Evolutionary conservation across 23 tunicate species (phyloP).

Genomic region (Halocynthia aurantium): DNA sequence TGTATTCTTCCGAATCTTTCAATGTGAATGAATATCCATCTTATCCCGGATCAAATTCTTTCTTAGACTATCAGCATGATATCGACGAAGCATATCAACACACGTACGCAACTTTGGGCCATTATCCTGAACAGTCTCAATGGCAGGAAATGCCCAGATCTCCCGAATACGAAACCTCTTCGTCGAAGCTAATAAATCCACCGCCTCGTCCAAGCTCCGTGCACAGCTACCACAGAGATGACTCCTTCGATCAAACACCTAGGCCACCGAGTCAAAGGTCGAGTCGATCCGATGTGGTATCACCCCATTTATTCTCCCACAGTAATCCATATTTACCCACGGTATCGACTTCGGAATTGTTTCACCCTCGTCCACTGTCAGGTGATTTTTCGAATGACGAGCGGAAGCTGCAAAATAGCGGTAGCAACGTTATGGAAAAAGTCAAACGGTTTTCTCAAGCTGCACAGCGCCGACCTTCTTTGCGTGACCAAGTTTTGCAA

Average conservation of each 20-base stretch:
- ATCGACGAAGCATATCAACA: conserved; percentile 4
- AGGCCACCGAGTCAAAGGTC: no score
- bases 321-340: no score
- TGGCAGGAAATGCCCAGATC: conserved; percentile 5
- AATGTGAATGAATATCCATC: conserved; percentile 6
- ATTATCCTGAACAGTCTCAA: not conserved
- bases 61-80: conserved; percentile 4
- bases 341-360: no score
- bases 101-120: not conserved
- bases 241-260: no score
- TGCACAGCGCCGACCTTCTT: conserved; percentile 21
- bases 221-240: no score
- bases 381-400: no score
- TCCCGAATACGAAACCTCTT: not conserved
- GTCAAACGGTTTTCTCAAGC: conserved; percentile 16
- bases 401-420: not conserved
- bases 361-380: no score
- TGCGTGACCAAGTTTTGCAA: conserved; percentile 36
- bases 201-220: no score
- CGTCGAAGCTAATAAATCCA: no score
- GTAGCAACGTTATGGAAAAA: conserved; percentile 7
- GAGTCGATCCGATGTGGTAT: no score
- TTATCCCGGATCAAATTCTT: not conserved
- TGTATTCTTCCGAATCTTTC: conserved; percentile 8
- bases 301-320: no score